phyloP scores from a whole-genome alignment of 2,113 vertebrate species.

The Muntiacus muntjak region DNA sequence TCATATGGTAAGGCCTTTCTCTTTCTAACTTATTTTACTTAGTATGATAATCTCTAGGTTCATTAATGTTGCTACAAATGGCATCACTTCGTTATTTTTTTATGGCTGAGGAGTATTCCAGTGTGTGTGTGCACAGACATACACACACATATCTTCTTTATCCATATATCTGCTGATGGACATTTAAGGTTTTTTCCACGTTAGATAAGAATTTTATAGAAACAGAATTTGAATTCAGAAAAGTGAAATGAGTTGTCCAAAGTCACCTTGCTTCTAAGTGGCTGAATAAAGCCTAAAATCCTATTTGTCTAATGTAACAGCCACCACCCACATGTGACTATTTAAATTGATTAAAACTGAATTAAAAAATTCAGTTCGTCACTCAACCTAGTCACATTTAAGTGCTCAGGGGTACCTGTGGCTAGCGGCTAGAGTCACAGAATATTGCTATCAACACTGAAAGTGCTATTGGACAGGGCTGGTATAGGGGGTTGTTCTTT shows the following conservation, averaged over 20 bases:
- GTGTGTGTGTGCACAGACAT: not conserved
- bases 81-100: not conserved
- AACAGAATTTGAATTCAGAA: conserved; percentile 10
- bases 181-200: not conserved
- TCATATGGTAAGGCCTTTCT: not conserved
- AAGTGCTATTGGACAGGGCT: not conserved
- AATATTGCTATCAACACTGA: not conserved
- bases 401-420: not conserved
- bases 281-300: not conserved
- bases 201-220: not conserved
- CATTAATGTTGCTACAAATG: not conserved
- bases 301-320: not conserved
- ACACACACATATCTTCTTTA: not conserved
- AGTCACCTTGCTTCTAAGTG: not conserved
- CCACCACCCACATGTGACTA: not conserved
- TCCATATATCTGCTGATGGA: not conserved
- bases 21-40: not conserved
- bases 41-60: not conserved
- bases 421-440: not conserved
- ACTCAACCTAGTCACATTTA: not conserved
- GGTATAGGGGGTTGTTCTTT: not conserved
- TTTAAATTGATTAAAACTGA: not conserved
- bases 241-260: not conserved
- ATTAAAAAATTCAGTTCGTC: not conserved
- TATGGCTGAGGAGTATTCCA: not conserved